phyloP scores from a whole-genome alignment of 1,140 invertebrate genomes.

The Drosophila baimaii region DNA sequence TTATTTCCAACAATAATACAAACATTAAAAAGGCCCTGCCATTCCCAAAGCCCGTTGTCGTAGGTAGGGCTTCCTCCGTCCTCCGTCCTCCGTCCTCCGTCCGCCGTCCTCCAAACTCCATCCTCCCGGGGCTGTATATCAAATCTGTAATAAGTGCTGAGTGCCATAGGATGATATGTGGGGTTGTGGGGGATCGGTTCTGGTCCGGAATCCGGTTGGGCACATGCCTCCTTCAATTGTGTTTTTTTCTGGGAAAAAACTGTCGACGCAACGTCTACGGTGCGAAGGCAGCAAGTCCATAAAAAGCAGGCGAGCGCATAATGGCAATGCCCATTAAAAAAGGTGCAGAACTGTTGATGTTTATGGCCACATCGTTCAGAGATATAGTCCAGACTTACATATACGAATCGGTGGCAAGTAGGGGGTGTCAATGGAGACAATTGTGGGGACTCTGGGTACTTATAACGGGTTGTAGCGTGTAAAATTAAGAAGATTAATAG shows the following conservation, averaged over 20 bases:
- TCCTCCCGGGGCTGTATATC: constrained; percentile 47
- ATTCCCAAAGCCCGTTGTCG: constrained; percentile 42
- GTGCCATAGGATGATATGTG: constrained; percentile 21
- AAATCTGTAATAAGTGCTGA: constrained; percentile 76
- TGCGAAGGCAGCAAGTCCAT: constrained; percentile 54
- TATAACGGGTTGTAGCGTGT: too few relatives aligned
- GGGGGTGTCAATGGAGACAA: constrained; percentile 10
- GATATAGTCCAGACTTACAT: constrained; percentile 31
- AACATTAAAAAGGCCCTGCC: constrained; percentile 60
- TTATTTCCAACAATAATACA: constrained; percentile 83
- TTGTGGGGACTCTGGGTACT: neutral
- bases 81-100: constrained; percentile 16
- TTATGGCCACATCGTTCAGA: constrained; percentile 63
- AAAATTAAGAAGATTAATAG: neutral
- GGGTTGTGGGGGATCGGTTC: constrained; percentile 1
- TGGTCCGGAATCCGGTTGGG: constrained; percentile 48
- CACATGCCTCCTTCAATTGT: constrained; percentile 61
- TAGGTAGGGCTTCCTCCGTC: constrained; percentile 49
- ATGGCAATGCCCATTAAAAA: constrained; percentile 78
- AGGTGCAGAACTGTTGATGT: constrained; percentile 65
- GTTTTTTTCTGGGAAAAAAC: constrained; percentile 80
- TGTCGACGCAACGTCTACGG: constrained; percentile 80
- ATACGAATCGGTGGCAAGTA: constrained; percentile 2
- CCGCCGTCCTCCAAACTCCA: constrained; percentile 15
- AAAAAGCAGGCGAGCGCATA: constrained; percentile 75